Evolutionary conservation across 1,140 invertebrate genomes (phyloP).

Genomic region (Scaptomyza graminum): DNA sequence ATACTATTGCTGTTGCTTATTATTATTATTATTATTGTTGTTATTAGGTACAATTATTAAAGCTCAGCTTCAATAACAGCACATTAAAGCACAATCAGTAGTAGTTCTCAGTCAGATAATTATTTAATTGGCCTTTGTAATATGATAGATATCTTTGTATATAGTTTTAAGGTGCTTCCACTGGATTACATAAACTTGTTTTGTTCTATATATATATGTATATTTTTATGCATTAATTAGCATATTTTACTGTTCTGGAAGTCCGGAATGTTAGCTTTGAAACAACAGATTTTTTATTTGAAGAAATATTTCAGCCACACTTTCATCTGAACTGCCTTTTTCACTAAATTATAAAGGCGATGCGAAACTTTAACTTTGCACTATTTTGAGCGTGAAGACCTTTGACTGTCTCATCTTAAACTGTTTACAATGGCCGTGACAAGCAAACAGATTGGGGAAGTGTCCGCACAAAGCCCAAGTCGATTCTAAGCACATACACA

Average conservation of each 20-base stretch:
- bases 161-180: not conserved
- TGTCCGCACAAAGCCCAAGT: constrained; percentile 47
- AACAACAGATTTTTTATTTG: not conserved
- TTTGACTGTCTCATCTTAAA: constrained; percentile 57
- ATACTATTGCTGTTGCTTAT: not conserved
- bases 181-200: not conserved
- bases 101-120: not conserved
- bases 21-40: not conserved
- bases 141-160: not conserved
- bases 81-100: not conserved
- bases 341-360: not conserved
- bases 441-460: constrained; percentile 49
- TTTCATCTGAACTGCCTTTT: not conserved
- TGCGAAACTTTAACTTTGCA: constrained; percentile 43
- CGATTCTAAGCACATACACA: constrained; percentile 52
- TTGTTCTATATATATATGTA: not conserved
- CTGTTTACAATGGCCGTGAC: constrained; percentile 73
- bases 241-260: not conserved
- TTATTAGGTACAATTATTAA: not conserved
- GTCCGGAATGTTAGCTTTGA: no score
- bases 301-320: not conserved
- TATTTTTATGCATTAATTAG: not conserved
- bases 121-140: not conserved
- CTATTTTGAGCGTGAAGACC: constrained; percentile 34
- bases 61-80: constrained; percentile 7